Percentiles rank a stretch among this genome's conserved stretches.
These are phyloP conservation scores for Podotricha telesiphe DNA, from an alignment of 2,888 invertebrate genomes.

Conservation along the genomic window DNA sequence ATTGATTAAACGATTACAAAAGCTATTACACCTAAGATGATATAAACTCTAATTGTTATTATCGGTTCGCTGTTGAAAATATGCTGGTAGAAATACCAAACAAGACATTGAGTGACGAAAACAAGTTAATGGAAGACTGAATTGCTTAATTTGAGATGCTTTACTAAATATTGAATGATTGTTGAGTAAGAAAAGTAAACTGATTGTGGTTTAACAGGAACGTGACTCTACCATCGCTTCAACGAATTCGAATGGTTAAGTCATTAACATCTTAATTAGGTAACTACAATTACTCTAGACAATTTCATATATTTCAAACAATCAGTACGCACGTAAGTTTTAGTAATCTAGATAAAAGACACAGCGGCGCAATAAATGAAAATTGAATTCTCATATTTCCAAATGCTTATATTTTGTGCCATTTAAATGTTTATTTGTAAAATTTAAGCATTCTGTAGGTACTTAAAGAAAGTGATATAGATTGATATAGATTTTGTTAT, in stretches of 20 bases:
- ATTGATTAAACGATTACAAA: not conserved
- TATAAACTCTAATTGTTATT: slow-evolving; percentile 6
- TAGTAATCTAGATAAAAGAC: not conserved
- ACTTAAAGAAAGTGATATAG: no score
- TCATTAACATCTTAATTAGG: not conserved
- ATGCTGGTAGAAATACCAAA: slow-evolving; percentile 1
- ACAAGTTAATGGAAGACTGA: slow-evolving; percentile 16
- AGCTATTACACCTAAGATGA: not conserved
- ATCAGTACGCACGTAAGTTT: not conserved
- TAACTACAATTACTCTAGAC: not conserved
- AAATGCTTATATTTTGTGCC: no score
- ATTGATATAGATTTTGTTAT: no score
- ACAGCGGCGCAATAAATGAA: not conserved
- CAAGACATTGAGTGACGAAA: slow-evolving; percentile 4
- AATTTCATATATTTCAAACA: not conserved
- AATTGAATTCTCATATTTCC: no score
- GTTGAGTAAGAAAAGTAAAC: slow-evolving; percentile 17
- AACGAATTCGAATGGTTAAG: not conserved
- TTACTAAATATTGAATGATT: slow-evolving; percentile 30
- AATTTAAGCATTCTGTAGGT: no score
- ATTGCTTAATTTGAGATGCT: slow-evolving; percentile 19
- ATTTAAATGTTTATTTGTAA: no score
- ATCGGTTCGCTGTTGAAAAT: not conserved
- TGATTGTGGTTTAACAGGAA: not conserved
- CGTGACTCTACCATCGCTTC: slow-evolving; percentile 14